Conservation (phyloP, 1,140 invertebrate genomes). For the Neodiprion lecontei region DNA sequence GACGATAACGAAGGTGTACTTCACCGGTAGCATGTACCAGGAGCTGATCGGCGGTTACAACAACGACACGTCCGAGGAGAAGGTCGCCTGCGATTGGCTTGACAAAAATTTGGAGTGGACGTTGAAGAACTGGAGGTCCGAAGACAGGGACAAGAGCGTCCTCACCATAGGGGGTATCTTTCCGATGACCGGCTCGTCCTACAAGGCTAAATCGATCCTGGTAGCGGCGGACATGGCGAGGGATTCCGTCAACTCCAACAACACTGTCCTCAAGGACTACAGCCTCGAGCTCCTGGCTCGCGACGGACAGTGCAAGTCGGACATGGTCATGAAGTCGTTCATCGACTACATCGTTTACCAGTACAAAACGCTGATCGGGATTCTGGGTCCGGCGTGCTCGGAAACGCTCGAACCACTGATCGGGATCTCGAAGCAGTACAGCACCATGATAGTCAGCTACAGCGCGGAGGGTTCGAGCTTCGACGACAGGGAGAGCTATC, state of each 20-base stretch:
- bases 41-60: constrained; percentile 62
- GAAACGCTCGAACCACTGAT: constrained; percentile 85
- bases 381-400: constrained; percentile 85
- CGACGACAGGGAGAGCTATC: constrained; percentile 74
- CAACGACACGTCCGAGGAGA: constrained; percentile 42
- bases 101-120: constrained; percentile 58
- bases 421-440: constrained; percentile 80
- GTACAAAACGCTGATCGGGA: constrained; percentile 69
- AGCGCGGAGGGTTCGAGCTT: constrained; percentile 80
- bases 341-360: constrained; percentile 74
- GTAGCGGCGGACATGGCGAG: constrained; percentile 72
- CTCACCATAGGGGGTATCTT: constrained; percentile 80
- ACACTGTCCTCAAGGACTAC: constrained; percentile 69
- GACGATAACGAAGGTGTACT: constrained; percentile 65
- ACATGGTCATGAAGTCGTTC: constrained; percentile 80
- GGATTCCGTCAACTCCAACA: constrained; percentile 71
- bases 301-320: constrained; percentile 77
- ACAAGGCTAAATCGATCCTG: constrained; percentile 69
- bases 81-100: constrained; percentile 77
- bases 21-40: constrained; percentile 64
- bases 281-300: constrained; percentile 66
- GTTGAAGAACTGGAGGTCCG: constrained; percentile 66
- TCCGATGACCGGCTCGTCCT: constrained; percentile 68
- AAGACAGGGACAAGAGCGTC: constrained; percentile 59
- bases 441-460: constrained; percentile 81